phyloP scores from a whole-genome alignment of 2,113 vertebrate genomes.

The Martes martes region DNA sequence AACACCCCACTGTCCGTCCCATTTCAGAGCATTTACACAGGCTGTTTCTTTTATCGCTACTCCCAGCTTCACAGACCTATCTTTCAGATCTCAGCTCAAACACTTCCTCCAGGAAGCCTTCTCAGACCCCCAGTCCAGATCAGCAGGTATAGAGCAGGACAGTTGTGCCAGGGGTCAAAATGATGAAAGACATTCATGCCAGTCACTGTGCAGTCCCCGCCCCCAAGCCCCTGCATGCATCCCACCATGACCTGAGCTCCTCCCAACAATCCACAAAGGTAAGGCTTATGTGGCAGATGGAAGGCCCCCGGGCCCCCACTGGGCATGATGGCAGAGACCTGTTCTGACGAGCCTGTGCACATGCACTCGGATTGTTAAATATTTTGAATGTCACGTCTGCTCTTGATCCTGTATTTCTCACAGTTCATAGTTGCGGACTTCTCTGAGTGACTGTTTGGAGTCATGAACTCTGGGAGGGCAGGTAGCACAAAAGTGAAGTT shows the following conservation, averaged over 20 bases:
- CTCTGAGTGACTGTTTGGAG: not conserved
- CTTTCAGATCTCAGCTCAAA: not conserved
- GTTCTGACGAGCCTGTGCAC: accelerated
- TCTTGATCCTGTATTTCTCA: not conserved
- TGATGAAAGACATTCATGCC: not conserved
- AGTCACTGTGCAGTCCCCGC: not conserved
- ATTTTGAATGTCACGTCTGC: not conserved
- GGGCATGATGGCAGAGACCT: not conserved
- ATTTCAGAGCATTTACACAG: not conserved
- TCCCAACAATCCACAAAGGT: not conserved
- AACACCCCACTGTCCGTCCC: not conserved
- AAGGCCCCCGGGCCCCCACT: not conserved
- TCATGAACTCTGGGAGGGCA: not conserved
- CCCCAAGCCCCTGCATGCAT: not conserved
- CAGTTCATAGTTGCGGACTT: not conserved
- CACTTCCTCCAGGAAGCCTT: not conserved
- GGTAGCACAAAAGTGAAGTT: not conserved
- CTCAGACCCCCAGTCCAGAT: not conserved
- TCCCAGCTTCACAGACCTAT: not conserved
- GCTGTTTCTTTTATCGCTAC: not conserved
- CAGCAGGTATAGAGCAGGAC: not conserved
- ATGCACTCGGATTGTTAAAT: not conserved
- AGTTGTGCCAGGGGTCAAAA: not conserved
- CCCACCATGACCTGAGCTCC: not conserved
- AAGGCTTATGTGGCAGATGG: not conserved